Percentiles rank a stretch among this genome's conserved stretches.
Conservation (phyloP, 2,113 vertebrate species). For the Nanorana parkeri region DNA sequence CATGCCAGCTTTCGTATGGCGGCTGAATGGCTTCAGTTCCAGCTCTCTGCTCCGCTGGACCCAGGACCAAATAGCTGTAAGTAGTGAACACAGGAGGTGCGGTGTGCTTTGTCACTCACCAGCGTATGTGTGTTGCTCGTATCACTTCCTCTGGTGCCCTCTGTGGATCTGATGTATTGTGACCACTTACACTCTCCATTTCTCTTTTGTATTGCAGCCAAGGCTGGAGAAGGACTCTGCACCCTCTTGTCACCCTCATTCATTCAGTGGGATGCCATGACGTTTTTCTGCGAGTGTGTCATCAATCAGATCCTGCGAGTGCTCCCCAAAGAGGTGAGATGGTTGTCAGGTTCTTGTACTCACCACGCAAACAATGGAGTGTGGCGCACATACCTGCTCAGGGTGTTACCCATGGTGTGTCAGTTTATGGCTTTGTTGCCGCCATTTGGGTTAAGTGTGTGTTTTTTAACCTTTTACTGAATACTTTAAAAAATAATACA, state of each 20-base stretch:
- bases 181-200: too few relatives aligned
- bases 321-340: constrained; percentile 86
- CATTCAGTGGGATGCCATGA: constrained; percentile 96
- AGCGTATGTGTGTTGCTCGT: neutral
- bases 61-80: constrained; percentile 79
- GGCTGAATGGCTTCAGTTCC: constrained; percentile 88
- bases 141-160: neutral
- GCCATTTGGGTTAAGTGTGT: too few relatives aligned
- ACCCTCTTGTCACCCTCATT: constrained; percentile 87
- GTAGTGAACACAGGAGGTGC: constrained; percentile 58
- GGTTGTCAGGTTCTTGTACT: too few relatives aligned
- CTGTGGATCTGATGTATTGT: neutral
- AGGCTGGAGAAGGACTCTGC: constrained; percentile 78
- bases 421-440: too few relatives aligned
- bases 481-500: too few relatives aligned
- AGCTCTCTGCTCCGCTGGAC: constrained; percentile 80
- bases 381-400: too few relatives aligned
- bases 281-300: constrained; percentile 90
- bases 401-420: too few relatives aligned
- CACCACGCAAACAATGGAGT: too few relatives aligned
- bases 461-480: too few relatives aligned
- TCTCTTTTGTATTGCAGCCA: constrained; percentile 69
- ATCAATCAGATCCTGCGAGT: constrained; percentile 85
- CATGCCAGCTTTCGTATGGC: constrained; percentile 90
- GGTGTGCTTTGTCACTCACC: too few relatives aligned